These are phyloP conservation scores for Tyria jacobaeae DNA, from an alignment of 2,888 invertebrate genomes.

Conservation along the genomic window DNA sequence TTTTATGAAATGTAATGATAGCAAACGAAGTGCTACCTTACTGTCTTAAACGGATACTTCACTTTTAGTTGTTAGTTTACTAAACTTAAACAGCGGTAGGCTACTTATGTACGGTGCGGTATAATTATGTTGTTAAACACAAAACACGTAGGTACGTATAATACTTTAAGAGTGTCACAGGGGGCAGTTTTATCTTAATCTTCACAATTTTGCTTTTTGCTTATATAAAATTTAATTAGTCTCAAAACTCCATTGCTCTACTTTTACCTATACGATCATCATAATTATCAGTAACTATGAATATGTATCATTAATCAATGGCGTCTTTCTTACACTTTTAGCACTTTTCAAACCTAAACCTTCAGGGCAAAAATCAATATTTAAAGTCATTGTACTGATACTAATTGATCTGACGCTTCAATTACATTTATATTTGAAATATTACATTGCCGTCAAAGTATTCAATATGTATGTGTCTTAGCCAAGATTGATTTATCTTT, in stretches of 20 bases:
- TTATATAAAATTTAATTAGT: no score
- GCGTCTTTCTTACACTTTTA: no score
- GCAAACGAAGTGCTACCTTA: not conserved
- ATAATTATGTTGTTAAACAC: not conserved
- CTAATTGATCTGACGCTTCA: not conserved
- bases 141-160: no score
- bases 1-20: conserved; percentile 2
- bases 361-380: not conserved
- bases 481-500: not conserved
- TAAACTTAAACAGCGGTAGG: not conserved
- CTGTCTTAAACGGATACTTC: not conserved
- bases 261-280: no score
- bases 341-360: no score
- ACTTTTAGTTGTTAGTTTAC: not conserved
- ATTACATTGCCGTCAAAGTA: not conserved
- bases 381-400: not conserved
- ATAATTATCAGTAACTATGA: no score
- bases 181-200: no score
- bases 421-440: not conserved
- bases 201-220: no score
- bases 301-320: no score
- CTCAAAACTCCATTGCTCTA: no score
- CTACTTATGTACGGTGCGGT: no score
- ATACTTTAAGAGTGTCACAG: no score
- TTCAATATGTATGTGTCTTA: not conserved